phyloP scores from a whole-genome alignment of 2,797 vertebrate genomes.

The Chelmon rostratus region DNA sequence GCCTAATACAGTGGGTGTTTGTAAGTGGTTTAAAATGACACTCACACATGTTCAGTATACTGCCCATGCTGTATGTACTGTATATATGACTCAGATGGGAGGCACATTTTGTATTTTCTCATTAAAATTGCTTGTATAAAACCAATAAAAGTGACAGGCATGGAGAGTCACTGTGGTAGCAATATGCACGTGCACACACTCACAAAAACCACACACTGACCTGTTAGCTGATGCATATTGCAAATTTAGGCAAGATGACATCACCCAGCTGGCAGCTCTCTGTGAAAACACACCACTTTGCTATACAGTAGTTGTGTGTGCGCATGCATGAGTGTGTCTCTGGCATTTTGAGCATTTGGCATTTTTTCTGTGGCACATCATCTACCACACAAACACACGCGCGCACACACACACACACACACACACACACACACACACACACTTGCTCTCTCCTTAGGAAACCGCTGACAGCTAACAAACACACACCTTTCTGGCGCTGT shows the following conservation, averaged over 20 bases:
- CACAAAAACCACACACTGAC: constrained; percentile 8
- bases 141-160: constrained; percentile 10
- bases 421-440: constrained; percentile 9
- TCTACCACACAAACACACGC: constrained; percentile 35
- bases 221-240: constrained; percentile 46
- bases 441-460: constrained; percentile 50
- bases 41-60: not conserved
- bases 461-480: constrained; percentile 61
- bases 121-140: constrained; percentile 12
- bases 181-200: constrained; percentile 19
- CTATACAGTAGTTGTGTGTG: constrained; percentile 8
- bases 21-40: not conserved
- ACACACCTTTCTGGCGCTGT: constrained; percentile 49
- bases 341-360: constrained; percentile 41
- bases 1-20: not conserved
- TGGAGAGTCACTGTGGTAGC: constrained; percentile 6
- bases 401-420: not conserved
- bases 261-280: constrained; percentile 46
- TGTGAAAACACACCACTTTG: constrained; percentile 42
- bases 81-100: constrained; percentile 23
- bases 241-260: constrained; percentile 54
- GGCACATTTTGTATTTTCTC: not conserved
- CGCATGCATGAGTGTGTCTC: constrained; percentile 16
- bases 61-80: too few species aligned
- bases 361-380: constrained; percentile 36